These are phyloP conservation scores for Cirrhinus molitorella DNA, from an alignment of 2,797 vertebrate genomes.

Conservation along the genomic window DNA sequence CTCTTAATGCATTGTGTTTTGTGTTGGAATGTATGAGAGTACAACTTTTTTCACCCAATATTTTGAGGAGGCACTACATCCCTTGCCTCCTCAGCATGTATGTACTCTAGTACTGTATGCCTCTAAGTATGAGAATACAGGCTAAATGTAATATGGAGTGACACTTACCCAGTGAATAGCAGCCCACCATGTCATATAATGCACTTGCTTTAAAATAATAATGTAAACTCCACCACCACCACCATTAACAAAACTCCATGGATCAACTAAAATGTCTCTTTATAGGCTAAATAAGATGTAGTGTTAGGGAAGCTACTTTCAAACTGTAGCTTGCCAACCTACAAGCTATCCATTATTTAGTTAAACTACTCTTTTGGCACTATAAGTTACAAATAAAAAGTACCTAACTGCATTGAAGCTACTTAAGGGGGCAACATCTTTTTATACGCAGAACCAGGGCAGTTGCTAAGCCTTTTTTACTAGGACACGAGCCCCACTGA, in stretches of 20 bases:
- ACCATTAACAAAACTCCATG: neutral
- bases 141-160: neutral
- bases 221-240: neutral
- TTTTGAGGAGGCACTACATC: too few species aligned
- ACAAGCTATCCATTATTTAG: neutral
- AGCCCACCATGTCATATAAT: neutral
- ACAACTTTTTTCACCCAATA: too few species aligned
- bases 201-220: constrained; percentile 7
- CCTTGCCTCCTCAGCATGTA: neutral
- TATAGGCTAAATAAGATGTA: neutral
- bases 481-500: constrained; percentile 13
- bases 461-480: neutral
- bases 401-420: neutral
- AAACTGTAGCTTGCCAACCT: neutral
- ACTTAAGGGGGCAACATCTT: neutral
- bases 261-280: neutral
- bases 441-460: neutral
- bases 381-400: neutral
- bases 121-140: neutral
- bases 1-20: too few species aligned
- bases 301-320: neutral
- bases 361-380: constrained; percentile 3
- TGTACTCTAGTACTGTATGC: neutral
- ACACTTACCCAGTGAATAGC: constrained; percentile 10
- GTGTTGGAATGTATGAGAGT: too few species aligned